A percentile compares a stretch with the other conserved stretches of the same genome.
Evolutionary conservation across 1,140 invertebrate genomes (phyloP).

Genomic region (Drosophila navojoa): DNA sequence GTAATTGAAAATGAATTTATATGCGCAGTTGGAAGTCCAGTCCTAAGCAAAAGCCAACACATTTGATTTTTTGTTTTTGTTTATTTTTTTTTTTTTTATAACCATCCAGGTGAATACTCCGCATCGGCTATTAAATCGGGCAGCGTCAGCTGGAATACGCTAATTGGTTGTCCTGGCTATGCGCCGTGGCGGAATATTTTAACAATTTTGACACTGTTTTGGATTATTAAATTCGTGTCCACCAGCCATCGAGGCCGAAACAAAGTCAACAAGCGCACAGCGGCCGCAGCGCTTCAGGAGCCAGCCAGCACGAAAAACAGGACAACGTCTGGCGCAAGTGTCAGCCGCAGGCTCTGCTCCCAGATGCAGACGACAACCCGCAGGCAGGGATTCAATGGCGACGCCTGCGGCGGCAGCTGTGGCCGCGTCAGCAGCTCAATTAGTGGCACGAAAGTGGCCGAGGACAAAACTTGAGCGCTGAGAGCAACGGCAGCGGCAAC

Average conservation of each 20-base stretch:
- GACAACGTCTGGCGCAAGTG: constrained; percentile 20
- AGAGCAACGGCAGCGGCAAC: neutral
- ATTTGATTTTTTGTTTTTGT: constrained; percentile 36
- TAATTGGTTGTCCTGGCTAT: constrained; percentile 77
- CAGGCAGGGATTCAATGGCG: constrained; percentile 32
- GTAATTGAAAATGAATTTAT: constrained; percentile 30
- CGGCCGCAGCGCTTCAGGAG: constrained; percentile 22
- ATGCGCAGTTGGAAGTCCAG: constrained; percentile 1
- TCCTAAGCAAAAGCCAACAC: constrained; percentile 12
- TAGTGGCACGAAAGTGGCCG: constrained; percentile 75
- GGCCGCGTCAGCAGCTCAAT: constrained; percentile 64
- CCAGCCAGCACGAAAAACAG: constrained; percentile 14
- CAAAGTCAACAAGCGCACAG: constrained; percentile 45
- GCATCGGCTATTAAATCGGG: constrained; percentile 82
- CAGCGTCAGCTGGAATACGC: constrained; percentile 68
- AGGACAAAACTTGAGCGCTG: constrained; percentile 68
- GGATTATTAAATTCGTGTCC: constrained; percentile 76
- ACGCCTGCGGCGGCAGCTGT: constrained; percentile 13
- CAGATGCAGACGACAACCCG: constrained; percentile 28
- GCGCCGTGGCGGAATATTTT: constrained; percentile 70
- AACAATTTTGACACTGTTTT: constrained; percentile 76
- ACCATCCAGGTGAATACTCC: constrained; percentile 82
- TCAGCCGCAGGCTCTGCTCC: constrained; percentile 34
- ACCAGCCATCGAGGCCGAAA: constrained; percentile 39
- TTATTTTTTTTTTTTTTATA: constrained; percentile 38